These are phyloP conservation scores for Antitype chi DNA, from an alignment of 2,888 invertebrate species.

Conservation along the genomic window DNA sequence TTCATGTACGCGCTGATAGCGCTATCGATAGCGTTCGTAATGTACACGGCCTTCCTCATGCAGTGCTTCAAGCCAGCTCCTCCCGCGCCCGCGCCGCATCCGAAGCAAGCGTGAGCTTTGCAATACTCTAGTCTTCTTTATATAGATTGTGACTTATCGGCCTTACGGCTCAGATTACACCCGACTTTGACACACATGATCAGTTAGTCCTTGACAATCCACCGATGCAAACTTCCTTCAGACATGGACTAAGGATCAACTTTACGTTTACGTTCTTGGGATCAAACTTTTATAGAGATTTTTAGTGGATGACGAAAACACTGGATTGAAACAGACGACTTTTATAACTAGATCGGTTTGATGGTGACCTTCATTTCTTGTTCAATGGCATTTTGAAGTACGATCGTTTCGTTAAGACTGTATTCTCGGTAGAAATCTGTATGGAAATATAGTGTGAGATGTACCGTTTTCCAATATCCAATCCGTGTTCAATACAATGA, in stretches of 20 bases:
- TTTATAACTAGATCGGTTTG: conserved; percentile 62
- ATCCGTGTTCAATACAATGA: conserved; percentile 68
- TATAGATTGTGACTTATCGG: conserved; percentile 72
- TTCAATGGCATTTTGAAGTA: conserved; percentile 78
- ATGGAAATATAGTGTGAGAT: conserved; percentile 72
- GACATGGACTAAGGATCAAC: conserved; percentile 70
- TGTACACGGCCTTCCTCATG: conserved; percentile 97
- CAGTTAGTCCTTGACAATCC: conserved; percentile 73
- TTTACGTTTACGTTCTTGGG: conserved; percentile 83
- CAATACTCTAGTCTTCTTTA: conserved; percentile 66
- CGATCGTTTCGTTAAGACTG: conserved; percentile 81
- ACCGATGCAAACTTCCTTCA: conserved; percentile 68
- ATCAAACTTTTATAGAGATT: conserved; percentile 84
- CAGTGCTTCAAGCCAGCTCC: conserved; percentile 96
- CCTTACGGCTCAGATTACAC: conserved; percentile 63
- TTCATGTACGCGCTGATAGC: conserved; percentile 98
- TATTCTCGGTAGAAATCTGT: conserved; percentile 74
- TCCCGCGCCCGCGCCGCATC: conserved; percentile 91
- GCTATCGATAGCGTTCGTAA: conserved; percentile 95
- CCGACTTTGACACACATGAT: conserved; percentile 69
- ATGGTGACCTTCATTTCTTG: conserved; percentile 51
- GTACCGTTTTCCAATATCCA: conserved; percentile 72
- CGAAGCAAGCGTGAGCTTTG: conserved; percentile 92
- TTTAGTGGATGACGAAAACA: conserved; percentile 66
- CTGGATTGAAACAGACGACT: conserved; percentile 71